These are phyloP conservation scores for Luffia ferchaultella DNA, from an alignment of 2,888 invertebrate species.

Conservation along the genomic window DNA sequence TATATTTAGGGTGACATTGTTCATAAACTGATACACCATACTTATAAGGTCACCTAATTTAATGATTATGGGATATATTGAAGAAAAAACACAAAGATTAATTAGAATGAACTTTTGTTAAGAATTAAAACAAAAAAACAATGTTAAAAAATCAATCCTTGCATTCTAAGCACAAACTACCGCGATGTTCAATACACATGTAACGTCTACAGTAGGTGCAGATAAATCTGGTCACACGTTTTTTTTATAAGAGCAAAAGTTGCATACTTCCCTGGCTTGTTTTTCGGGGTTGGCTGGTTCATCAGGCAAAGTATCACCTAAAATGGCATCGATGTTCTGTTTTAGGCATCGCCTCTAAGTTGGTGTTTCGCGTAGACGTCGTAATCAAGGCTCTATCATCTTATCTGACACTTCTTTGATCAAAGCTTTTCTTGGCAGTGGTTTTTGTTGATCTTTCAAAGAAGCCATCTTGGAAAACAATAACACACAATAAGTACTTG, in stretches of 20 bases:
- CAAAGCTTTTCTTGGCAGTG: slow-evolving; percentile 1
- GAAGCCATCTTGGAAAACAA: slow-evolving; percentile 8
- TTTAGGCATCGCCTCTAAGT: slow-evolving; percentile 10
- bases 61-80: neutral
- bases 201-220: slow-evolving; percentile 9
- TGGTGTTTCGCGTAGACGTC: slow-evolving; percentile 5
- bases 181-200: slow-evolving; percentile 9
- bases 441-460: slow-evolving; percentile 2
- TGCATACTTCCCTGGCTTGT: slow-evolving; percentile 9
- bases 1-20: neutral
- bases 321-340: slow-evolving; percentile 8
- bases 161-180: slow-evolving; percentile 8
- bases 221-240: slow-evolving; percentile 4
- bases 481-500: slow-evolving; percentile 7
- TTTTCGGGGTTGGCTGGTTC: slow-evolving; percentile 8
- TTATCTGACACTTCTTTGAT: slow-evolving; percentile 9
- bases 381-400: slow-evolving; percentile 8
- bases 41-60: neutral
- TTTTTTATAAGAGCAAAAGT: slow-evolving; percentile 7
- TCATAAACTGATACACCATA: neutral
- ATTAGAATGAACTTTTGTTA: neutral
- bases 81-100: neutral
- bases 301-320: slow-evolving; percentile 10
- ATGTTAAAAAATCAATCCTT: neutral
- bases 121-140: neutral